phyloP scores from a whole-genome alignment of 1,140 invertebrate species.

The Bombus waltoni region DNA sequence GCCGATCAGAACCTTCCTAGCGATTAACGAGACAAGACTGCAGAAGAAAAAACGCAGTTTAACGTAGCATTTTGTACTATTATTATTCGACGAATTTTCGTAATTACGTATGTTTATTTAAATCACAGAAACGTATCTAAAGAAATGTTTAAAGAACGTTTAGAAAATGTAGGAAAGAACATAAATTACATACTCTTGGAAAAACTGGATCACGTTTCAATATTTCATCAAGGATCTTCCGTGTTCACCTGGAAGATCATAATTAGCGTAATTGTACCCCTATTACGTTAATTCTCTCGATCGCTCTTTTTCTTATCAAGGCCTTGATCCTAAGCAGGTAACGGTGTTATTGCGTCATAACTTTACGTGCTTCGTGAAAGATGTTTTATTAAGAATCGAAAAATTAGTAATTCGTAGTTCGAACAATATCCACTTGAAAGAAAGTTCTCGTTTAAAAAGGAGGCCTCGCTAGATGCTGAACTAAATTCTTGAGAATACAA shows the following conservation, averaged over 20 bases:
- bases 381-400: not conserved
- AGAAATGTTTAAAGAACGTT: not conserved
- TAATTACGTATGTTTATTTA: not conserved
- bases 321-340: not conserved
- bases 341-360: not conserved
- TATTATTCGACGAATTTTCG: not conserved
- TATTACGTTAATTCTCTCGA: constrained; percentile 14
- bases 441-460: not conserved
- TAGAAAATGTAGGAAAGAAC: not conserved
- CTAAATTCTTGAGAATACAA: no score
- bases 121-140: not conserved
- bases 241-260: not conserved
- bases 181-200: not conserved
- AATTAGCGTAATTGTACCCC: constrained; percentile 30
- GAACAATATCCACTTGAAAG: not conserved
- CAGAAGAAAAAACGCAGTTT: not conserved
- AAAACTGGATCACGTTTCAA: not conserved
- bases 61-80: not conserved
- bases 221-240: constrained; percentile 34
- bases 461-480: no score
- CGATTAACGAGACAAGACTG: not conserved
- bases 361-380: no score
- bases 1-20: constrained; percentile 12
- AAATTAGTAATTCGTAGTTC: not conserved
- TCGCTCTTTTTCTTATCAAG: not conserved